Evolutionary conservation across 2,113 vertebrate genomes (phyloP), one percentile per base, ranked within the genome.

Genomic region (Salvator merianae): DNA sequence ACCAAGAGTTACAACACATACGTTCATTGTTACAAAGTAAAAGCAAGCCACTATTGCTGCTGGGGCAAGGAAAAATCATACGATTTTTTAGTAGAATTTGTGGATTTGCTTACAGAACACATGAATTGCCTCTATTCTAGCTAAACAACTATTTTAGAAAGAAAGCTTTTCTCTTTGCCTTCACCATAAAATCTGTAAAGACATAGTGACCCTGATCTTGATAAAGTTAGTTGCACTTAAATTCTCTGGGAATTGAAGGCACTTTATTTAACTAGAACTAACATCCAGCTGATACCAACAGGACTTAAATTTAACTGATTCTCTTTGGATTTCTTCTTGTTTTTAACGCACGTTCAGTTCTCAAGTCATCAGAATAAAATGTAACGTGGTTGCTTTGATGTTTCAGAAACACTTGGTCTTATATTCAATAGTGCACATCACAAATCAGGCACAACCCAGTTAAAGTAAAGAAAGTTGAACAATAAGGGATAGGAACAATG

Each of bases 361-460:
- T 72, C 53, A 50, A 47, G 12, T 3, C 9, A 34, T 47, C 30
- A 20, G 62, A 63, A 18, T 26, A 43, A 79, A 72, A 80, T 38
- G 7, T 53, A 14, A 34, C 9, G 40, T 43, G 43, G 36, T 26
- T 50, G 26, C 28, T 22, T 10, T 77, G 50, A 78, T n/a, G 28
- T 70, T 70, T 78, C 36, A 78, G 30, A 59, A 81, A 2, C 16
- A 13, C 50, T 53, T 53, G 55, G 16, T 59, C 16, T 59, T 20
- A 20, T 43, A 43, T 6, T 47, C 14, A 22, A 32, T 24, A 55
- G 59, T 3, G 9, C 32, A 9, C 18, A 22, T 22, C 34, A 85
- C 63, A 84, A 86, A 4, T 36, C 68, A 87, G 26, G 88, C 50
- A 53, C 55, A 34, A n/a, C 53, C 24, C 40, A 50, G 40, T 32